A percentile compares a stretch with the other conserved stretches of the same genome.
phyloP scores from a whole-genome alignment of 2,113 vertebrate genomes.

The Saccopteryx bilineata region DNA sequence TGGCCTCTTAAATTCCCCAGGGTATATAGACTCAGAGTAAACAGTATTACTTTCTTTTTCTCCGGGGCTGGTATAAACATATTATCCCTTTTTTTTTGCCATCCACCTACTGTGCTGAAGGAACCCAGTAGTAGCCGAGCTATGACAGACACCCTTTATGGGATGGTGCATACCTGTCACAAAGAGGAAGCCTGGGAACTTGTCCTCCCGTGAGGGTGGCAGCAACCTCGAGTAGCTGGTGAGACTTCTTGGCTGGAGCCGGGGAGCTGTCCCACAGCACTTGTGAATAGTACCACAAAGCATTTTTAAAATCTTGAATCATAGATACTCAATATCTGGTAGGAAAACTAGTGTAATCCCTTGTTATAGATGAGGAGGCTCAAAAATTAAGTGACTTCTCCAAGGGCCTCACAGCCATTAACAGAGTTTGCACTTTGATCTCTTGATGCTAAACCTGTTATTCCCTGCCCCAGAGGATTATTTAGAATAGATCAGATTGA shows the following conservation, averaged over 20 bases:
- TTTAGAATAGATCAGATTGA: not conserved
- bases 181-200: not conserved
- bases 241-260: not conserved
- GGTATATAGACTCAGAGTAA: slow-evolving; percentile 99
- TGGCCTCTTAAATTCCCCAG: slow-evolving; percentile 99
- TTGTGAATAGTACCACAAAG: not conserved
- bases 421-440: not conserved
- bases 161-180: not conserved
- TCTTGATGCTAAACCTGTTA: not conserved
- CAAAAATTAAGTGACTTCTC: not conserved
- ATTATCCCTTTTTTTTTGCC: slow-evolving; percentile 99
- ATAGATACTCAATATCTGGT: not conserved
- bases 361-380: not conserved
- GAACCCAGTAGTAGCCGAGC: slow-evolving; percentile 90
- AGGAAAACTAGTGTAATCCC: not conserved
- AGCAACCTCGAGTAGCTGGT: not conserved
- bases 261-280: not conserved
- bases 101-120: slow-evolving; percentile 98
- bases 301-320: not conserved
- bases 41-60: slow-evolving; percentile 98
- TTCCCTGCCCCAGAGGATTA: not conserved
- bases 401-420: not conserved
- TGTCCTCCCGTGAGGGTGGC: not conserved
- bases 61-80: slow-evolving; percentile 99
- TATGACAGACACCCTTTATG: not conserved